Conservation (phyloP, 2,797 vertebrate species). For the Sebastes paucispinis region DNA sequence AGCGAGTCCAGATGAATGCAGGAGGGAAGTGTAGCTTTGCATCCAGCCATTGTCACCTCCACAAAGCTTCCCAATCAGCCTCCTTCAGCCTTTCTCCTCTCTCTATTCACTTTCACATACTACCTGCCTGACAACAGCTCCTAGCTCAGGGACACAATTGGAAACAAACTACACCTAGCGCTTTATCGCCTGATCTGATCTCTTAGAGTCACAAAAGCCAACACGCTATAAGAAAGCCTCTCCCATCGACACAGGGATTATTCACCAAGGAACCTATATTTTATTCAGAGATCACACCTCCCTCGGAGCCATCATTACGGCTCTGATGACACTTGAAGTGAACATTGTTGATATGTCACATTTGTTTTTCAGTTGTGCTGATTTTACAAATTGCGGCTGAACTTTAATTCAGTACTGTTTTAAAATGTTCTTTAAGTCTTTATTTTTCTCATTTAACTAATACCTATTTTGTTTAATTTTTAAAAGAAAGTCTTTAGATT, state of each 20-base stretch:
- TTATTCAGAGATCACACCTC: constrained; percentile 25
- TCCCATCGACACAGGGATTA: constrained; percentile 5
- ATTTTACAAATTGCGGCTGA: not conserved
- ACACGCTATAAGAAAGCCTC: not conserved
- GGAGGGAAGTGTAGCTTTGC: constrained; percentile 26
- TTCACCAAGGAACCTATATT: constrained; percentile 11
- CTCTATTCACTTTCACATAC: constrained; percentile 14
- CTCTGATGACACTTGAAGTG: constrained; percentile 30
- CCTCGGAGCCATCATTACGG: constrained; percentile 30
- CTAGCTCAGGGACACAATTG: constrained; percentile 19
- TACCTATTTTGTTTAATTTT: not conserved
- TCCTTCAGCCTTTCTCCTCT: constrained; percentile 9
- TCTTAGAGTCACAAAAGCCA: constrained; percentile 23
- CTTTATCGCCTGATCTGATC: constrained; percentile 17
- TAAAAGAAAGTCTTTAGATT: not conserved
- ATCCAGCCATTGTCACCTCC: constrained; percentile 31
- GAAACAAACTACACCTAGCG: constrained; percentile 6
- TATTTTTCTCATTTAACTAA: not conserved
- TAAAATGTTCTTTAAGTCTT: not conserved
- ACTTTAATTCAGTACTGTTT: not conserved
- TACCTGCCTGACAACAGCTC: constrained; percentile 36
- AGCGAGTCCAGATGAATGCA: constrained; percentile 12
- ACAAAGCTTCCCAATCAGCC: constrained; percentile 36
- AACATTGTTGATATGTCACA: not conserved
- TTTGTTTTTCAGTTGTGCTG: not conserved